Percentiles rank a stretch among this genome's conserved stretches.
phyloP scores from a whole-genome alignment of 1,140 invertebrate genomes.

The Macrobrachium rosenbergii region DNA sequence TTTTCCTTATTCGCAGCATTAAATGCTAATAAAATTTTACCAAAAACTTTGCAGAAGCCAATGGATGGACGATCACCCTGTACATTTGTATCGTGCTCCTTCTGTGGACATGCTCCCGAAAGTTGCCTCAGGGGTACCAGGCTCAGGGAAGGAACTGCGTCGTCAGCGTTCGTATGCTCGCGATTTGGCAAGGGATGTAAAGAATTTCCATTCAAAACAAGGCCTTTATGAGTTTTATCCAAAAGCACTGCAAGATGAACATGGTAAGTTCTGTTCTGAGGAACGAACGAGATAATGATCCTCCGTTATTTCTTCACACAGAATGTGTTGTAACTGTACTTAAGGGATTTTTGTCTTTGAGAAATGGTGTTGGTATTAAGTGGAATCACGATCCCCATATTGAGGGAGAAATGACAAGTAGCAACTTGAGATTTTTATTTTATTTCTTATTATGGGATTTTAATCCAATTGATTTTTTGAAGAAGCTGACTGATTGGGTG shows the following conservation, averaged over 20 bases:
- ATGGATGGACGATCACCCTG: slow-evolving; percentile 25
- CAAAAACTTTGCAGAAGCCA: slow-evolving; percentile 1
- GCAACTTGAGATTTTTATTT: no score
- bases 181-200: slow-evolving; percentile 58
- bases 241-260: slow-evolving; percentile 24
- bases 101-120: slow-evolving; percentile 58
- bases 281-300: no score
- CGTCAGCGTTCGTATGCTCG: slow-evolving; percentile 55
- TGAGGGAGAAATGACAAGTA: no score
- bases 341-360: no score
- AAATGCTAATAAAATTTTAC: no score
- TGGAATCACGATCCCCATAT: no score
- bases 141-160: slow-evolving; percentile 48
- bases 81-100: slow-evolving; percentile 49
- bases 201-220: slow-evolving; percentile 55
- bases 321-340: no score
- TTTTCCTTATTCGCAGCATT: neutral
- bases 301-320: no score
- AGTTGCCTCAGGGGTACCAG: slow-evolving; percentile 8
- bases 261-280: slow-evolving; percentile 23
- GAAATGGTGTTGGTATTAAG: no score
- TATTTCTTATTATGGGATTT: no score
- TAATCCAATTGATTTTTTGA: no score
- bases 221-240: slow-evolving; percentile 54
- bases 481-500: no score